These are phyloP conservation scores for Brachionus manjavacas DNA, from an alignment of 1,140 invertebrate genomes.

Conservation along the genomic window DNA sequence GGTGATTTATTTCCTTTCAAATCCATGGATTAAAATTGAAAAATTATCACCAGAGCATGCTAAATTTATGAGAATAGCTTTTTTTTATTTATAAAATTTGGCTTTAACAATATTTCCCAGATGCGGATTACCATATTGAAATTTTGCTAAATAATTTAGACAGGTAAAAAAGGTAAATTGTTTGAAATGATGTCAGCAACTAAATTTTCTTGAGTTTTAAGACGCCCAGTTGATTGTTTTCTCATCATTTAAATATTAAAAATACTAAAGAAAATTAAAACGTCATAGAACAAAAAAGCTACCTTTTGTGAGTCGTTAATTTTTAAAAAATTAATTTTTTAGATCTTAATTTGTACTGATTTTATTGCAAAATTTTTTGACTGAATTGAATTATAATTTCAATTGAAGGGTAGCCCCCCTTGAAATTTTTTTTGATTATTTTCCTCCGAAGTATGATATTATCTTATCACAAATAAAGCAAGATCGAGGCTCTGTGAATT, in stretches of 20 bases:
- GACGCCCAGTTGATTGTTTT: background rate
- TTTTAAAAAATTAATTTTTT: too few species aligned
- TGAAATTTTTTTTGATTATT: too few species aligned
- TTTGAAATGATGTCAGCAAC: background rate
- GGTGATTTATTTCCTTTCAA: background rate
- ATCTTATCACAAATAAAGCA: too few species aligned
- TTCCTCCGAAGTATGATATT: too few species aligned
- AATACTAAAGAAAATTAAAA: background rate
- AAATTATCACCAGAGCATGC: background rate
- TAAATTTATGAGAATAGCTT: background rate
- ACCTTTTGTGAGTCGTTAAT: too few species aligned
- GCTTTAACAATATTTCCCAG: background rate
- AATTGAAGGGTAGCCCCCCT: too few species aligned
- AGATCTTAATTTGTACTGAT: too few species aligned
- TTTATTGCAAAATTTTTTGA: too few species aligned
- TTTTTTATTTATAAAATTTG: background rate
- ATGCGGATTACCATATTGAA: background rate
- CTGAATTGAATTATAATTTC: too few species aligned
- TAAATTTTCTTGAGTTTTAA: background rate
- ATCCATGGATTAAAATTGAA: background rate
- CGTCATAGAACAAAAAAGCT: background rate
- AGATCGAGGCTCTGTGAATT: too few species aligned
- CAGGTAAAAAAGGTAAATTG: background rate
- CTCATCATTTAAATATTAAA: background rate
- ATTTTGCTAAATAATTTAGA: background rate